Evolutionary conservation across 2,888 invertebrate genomes (phyloP), one percentile per base, ranked within the genome.

Genomic region (Lamproptera curius): DNA sequence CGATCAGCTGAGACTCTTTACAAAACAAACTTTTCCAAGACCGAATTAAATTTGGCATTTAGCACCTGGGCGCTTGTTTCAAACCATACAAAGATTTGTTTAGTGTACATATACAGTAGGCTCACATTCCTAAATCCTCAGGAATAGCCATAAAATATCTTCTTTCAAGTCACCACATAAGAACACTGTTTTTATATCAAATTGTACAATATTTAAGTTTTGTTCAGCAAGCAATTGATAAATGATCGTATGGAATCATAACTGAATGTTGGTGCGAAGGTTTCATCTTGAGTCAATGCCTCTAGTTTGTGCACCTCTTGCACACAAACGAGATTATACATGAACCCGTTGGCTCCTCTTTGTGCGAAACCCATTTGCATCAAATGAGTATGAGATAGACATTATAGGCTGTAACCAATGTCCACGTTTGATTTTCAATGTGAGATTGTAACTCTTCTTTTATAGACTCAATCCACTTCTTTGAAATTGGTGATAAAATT

Each of bases 51-150:
- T 42, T 57, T 60, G 2, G 23, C 17, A 28, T 55, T 59, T 56
- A 57, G 41, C 56, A 59, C 13, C 57, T 26, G 10, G 55, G 56
- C 35, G 57, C 56, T 42, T 57, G 56, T 46, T 57, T 59, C 6
- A 56, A 28, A 2, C 28, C 28, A 28, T 28, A 28, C 2, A 28
- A 9, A 2, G 28, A 28, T 28, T 28, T 28, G 6, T 45, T 52
- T 2, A 60, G 45, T 52, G 54, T 58, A 54, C 56, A 60, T 55
- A 57, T 35, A 14, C 41, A 10, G 47, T 28, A 10, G 9, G 10
- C n/a, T 28, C 9, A 28, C 28, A 8, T 2, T 9, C 10, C 9
- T 10, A 9, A 2, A 9, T n/a, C 8, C 8, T 23, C 4, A 8
- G 23, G n/a, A n/a, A n/a, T n/a, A n/a, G n/a, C n/a, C n/a, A n/a